Evolutionary conservation across 2,888 invertebrate genomes (phyloP), one percentile per base, ranked within the genome.

Genomic region (Thymelicus lineola): DNA sequence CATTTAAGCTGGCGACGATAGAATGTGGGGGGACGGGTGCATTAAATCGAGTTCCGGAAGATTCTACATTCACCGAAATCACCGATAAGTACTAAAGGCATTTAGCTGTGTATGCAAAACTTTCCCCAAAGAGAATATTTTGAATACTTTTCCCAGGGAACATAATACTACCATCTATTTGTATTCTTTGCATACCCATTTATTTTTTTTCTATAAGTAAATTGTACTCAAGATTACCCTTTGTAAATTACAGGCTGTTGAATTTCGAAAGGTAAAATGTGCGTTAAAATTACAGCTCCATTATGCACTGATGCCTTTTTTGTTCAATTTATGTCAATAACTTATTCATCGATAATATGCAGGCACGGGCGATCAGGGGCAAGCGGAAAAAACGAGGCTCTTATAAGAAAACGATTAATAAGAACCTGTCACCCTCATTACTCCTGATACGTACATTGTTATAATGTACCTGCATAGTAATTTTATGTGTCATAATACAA

Each of bases 371-470:
- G 3, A 28, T 28, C 28, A 28, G 62, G 48, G 35, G 62, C 46
- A 48, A 15, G 46, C 46, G 48, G 48, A 35, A 62, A 48, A n/a
- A 45, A 46, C 2, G n/a, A 20, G 10, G 48, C 46, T 48, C 28
- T 61, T 48, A 62, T 35, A 62, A 62, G 62, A 62, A 62, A 48
- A 48, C 28, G 28, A 48, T 62, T 7, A 61, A 48, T 28, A 28
- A 48, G n/a, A 61, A 61, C 61, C 61, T 61, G 61, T 61, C 48
- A 46, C 14, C 4, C 55, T 28, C 46, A 61, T 61, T 61, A 28
- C n/a, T 35, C 58, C 36, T 36, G 36, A 17, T 38, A 59, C 15
- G n/a, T n/a, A n/a, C n/a, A n/a, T n/a, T n/a, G n/a, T n/a, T n/a
- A 38, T 20, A n/a, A 57, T 42, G 28, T 28, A 12, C 28, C 6